phyloP scores from a whole-genome alignment of 2,888 invertebrate species.

The Xanthorhoe designata region DNA sequence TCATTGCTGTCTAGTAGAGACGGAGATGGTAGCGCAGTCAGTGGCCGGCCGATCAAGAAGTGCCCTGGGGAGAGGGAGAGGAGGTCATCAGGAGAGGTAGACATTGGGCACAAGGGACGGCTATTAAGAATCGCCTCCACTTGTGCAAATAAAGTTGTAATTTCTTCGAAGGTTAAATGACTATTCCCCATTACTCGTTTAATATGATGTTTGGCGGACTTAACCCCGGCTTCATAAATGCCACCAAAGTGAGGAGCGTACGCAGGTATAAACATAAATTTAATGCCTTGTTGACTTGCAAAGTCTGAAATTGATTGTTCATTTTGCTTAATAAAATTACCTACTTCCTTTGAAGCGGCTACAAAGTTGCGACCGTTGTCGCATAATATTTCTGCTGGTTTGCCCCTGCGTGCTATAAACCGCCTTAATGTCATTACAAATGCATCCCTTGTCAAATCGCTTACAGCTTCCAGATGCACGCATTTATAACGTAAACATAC shows the following conservation, averaged over 20 bases:
- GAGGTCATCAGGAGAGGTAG: too few relatives aligned
- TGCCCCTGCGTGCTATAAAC: slow-evolving; percentile 31
- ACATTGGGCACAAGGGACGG: too few relatives aligned
- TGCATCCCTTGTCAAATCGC: slow-evolving; percentile 31
- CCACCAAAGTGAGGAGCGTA: slow-evolving; percentile 42
- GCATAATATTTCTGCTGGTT: slow-evolving; percentile 8
- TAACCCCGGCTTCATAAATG: slow-evolving; percentile 36
- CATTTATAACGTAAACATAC: slow-evolving; percentile 4
- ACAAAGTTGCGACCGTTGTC: slow-evolving; percentile 13
- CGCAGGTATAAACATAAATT: slow-evolving; percentile 16
- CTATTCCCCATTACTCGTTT: too few relatives aligned
- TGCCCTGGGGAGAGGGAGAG: too few relatives aligned
- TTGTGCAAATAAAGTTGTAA: too few relatives aligned
- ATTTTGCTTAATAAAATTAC: not conserved
- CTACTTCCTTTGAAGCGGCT: slow-evolving; percentile 1
- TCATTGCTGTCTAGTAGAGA: too few relatives aligned
- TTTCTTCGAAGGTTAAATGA: too few relatives aligned
- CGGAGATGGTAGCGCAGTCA: too few relatives aligned
- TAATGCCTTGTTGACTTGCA: slow-evolving; percentile 6
- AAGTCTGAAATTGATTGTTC: not conserved
- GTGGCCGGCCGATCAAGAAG: too few relatives aligned
- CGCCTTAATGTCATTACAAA: slow-evolving; percentile 38
- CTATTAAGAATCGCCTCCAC: too few relatives aligned
- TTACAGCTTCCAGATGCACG: slow-evolving; percentile 3
- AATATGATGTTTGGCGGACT: slow-evolving; percentile 36